Evolutionary conservation across 2,113 vertebrate species (phyloP), one percentile per base, ranked within the genome.

Genomic region (Paracyprichromis sp.): DNA sequence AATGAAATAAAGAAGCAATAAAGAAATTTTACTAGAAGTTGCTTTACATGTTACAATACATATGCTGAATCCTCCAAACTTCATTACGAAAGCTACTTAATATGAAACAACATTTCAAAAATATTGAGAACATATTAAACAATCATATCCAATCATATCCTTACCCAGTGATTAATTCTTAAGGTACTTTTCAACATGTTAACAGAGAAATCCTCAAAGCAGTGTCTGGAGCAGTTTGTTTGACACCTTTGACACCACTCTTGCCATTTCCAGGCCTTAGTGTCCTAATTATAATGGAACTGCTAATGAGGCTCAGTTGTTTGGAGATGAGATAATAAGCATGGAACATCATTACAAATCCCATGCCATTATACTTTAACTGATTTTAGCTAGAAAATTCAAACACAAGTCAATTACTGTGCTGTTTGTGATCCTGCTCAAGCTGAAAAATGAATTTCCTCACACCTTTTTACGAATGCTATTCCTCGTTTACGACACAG

Each of bases 381-480:
- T 80, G 14, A 63, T 13, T 57, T 86, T 87, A 86, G 83, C 84
- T 54, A 19, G 34, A 71, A 34, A 83, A 2, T 85, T 82, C 80
- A 24, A 80, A 87, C 63, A 89, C 85, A 91, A 90, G 91, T 93
- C 87, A 94, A 94, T 95, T 96, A 95, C 79, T 3, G 47, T 36
- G 88, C 71, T 43, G 78, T 87, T 89, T 79, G 59, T 96, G 96
- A 95, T 95, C 96, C 95, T 95, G 92, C 95, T 93, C 90, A 31
- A 88, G 88, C 92, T 96, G 95, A 96, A 93, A 95, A 95, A 96
- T 91, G 90, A 90, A 92, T 95, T 94, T 93, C 84, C 91, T 94
- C 88, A 89, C 82, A 91, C 45, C 47, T 80, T 78, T 91, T 73
- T 90, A 84, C 53, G 79, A 91, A 90, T 91, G 81, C 88, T 82